These are phyloP conservation scores for Limonius californicus DNA, from an alignment of 1,140 invertebrate species.

Conservation along the genomic window DNA sequence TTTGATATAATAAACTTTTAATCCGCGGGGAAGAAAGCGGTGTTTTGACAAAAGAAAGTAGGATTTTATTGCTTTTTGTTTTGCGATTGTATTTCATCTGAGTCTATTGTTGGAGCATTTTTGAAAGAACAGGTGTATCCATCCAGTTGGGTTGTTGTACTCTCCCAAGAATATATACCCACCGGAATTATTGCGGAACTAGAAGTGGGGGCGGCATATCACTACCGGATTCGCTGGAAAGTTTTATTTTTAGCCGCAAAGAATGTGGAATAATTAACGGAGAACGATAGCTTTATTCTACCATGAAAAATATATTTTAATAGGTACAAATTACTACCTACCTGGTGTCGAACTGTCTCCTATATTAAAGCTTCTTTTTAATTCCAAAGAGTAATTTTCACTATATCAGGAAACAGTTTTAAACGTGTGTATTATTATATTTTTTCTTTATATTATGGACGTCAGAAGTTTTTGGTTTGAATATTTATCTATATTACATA, in stretches of 20 bases:
- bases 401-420: too few relatives aligned
- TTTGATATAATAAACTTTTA: constrained; percentile 22
- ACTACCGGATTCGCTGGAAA: not conserved
- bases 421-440: too few relatives aligned
- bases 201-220: not conserved
- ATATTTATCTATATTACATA: too few relatives aligned
- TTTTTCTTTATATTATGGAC: too few relatives aligned
- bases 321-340: too few relatives aligned
- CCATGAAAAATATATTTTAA: too few relatives aligned
- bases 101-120: constrained; percentile 15
- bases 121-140: constrained; percentile 16
- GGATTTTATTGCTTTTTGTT: constrained; percentile 22
- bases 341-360: too few relatives aligned
- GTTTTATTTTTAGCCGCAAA: not conserved
- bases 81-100: constrained; percentile 17
- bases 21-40: constrained; percentile 13
- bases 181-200: not conserved
- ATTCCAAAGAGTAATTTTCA: too few relatives aligned
- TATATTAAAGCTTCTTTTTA: too few relatives aligned
- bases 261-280: too few relatives aligned
- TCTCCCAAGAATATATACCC: not conserved
- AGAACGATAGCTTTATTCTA: too few relatives aligned
- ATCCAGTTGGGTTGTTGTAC: not conserved
- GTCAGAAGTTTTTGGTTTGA: too few relatives aligned
- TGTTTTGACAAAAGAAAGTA: constrained; percentile 19